Conservation (phyloP, 1,140 invertebrate species). For the Coelopa frigida region DNA sequence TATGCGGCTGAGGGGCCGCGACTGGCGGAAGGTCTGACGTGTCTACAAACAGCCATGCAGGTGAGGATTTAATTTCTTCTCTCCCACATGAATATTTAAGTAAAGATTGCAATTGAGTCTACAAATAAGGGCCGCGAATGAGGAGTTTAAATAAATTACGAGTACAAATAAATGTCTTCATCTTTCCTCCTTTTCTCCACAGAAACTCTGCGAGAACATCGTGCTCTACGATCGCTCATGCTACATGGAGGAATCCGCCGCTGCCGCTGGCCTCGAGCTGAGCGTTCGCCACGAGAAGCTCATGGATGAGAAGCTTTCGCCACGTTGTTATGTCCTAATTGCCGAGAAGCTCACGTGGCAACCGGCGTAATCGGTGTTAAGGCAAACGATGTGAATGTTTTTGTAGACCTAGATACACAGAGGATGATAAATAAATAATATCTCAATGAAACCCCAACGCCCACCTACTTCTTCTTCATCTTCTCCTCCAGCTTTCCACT, state of each 20-base stretch:
- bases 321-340: constrained; percentile 53
- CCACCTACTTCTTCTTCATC: too few relatives aligned
- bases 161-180: too few relatives aligned
- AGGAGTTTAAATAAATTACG: too few relatives aligned
- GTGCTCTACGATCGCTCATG: constrained; percentile 58
- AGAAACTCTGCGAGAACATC: constrained; percentile 60
- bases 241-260: constrained; percentile 52
- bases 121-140: too few relatives aligned
- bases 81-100: background rate
- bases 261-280: constrained; percentile 31
- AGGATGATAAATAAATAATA: too few relatives aligned
- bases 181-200: constrained; percentile 14
- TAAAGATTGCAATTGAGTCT: background rate
- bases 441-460: too few relatives aligned
- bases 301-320: constrained; percentile 52
- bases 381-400: too few relatives aligned
- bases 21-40: constrained; percentile 31
- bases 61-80: constrained; percentile 20
- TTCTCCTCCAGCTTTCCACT: too few relatives aligned
- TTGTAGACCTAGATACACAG: too few relatives aligned
- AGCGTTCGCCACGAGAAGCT: constrained; percentile 50
- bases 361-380: too few relatives aligned
- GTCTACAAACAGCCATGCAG: constrained; percentile 36
- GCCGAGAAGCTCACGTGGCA: constrained; percentile 38
- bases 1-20: constrained; percentile 16